phyloP scores from a whole-genome alignment of 2,888 invertebrate genomes.

The Horisme vitalbata region DNA sequence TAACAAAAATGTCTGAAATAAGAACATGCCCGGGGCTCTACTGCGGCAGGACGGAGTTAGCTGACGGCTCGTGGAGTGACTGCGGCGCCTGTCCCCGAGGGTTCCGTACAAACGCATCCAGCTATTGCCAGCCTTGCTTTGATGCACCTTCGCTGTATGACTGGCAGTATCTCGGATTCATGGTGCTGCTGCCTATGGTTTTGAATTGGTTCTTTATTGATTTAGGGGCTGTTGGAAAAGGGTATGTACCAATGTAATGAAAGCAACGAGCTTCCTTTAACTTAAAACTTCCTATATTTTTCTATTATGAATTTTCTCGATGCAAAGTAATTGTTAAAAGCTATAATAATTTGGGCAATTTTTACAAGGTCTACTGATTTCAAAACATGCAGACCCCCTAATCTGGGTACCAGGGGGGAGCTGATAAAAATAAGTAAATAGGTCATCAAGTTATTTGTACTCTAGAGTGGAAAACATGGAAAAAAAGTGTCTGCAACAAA shows the following conservation, averaged over 20 bases:
- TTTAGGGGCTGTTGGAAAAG: constrained; percentile 85
- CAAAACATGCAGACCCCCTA: too few species aligned
- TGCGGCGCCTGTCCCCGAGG: constrained; percentile 95
- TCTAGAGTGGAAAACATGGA: too few species aligned
- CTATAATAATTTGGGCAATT: too few species aligned
- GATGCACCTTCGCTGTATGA: constrained; percentile 92
- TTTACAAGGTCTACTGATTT: too few species aligned
- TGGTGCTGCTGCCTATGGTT: constrained; percentile 93
- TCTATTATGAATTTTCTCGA: too few species aligned
- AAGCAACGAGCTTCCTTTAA: too few species aligned
- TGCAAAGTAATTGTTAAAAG: too few species aligned
- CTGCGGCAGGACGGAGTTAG: constrained; percentile 88
- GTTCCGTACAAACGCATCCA: constrained; percentile 87
- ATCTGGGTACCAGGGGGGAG: too few species aligned
- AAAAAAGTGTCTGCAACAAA: too few species aligned
- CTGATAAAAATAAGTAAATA: too few species aligned
- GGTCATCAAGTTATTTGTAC: too few species aligned
- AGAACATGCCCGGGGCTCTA: constrained; percentile 90
- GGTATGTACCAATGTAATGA: constrained; percentile 4
- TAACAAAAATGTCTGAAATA: constrained; percentile 55
- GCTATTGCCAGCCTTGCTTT: constrained; percentile 89
- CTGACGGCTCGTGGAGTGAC: constrained; percentile 87
- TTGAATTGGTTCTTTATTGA: constrained; percentile 97
- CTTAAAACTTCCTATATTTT: too few species aligned
- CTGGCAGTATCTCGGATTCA: constrained; percentile 96